Conservation (phyloP, 2,113 vertebrate genomes). For the Oryzias woworae region DNA sequence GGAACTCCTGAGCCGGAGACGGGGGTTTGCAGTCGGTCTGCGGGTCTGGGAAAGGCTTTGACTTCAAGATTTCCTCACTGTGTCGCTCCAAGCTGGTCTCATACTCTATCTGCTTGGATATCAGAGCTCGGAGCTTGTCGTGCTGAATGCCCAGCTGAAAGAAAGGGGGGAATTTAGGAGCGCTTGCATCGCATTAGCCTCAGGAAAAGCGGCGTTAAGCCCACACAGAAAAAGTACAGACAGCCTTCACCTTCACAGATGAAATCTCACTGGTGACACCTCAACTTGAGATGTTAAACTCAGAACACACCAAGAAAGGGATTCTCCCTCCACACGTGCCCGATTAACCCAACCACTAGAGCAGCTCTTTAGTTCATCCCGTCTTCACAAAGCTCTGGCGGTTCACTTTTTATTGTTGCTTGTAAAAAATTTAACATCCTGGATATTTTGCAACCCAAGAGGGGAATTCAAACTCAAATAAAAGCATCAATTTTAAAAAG, state of each 20-base stretch:
- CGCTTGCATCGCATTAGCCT: neutral
- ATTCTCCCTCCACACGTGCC: too few species aligned
- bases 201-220: neutral
- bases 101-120: constrained; percentile 90
- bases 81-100: constrained; percentile 85
- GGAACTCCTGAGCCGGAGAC: constrained; percentile 90
- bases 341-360: too few species aligned
- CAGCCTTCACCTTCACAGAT: neutral
- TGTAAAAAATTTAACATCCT: neutral
- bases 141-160: constrained; percentile 88
- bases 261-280: neutral
- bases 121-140: constrained; percentile 86
- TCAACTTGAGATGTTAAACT: neutral
- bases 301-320: too few species aligned
- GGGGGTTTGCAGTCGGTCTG: constrained; percentile 90
- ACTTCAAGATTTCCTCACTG: constrained; percentile 84
- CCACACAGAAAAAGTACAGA: neutral
- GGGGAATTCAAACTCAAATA: neutral
- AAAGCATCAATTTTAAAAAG: constrained; percentile 6
- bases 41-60: constrained; percentile 87
- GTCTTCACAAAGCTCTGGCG: too few species aligned
- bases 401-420: neutral
- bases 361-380: too few species aligned
- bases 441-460: neutral
- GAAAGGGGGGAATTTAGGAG: neutral